Evolutionary conservation across 2,113 vertebrate species (phyloP), one percentile per base, ranked within the genome.

Genomic region (Phoxinus phoxinus): DNA sequence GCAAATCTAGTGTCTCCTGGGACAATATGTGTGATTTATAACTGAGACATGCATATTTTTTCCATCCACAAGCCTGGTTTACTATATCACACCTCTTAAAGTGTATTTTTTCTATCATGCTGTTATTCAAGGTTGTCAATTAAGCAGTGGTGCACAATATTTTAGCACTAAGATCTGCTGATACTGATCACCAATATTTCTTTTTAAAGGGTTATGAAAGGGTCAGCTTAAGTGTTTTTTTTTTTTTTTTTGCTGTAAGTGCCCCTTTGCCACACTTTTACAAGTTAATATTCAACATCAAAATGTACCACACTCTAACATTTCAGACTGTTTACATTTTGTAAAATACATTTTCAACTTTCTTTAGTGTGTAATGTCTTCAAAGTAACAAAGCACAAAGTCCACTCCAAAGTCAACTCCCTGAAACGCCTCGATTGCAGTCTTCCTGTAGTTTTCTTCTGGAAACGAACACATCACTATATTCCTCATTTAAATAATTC

Each of bases 91-190:
- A 78, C 51, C 30, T 78, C 32, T 59, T 37, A 19, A 59, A n/a
- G 30, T 7, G 32, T 69, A 9, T 41, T 41, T 78, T 11, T 78
- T 58, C 56, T 32, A 59, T 35, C 51, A 37, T 51, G n/a, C 7
- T 76, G 46, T 77, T 56, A 51, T 48, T 75, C 25, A 75, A 11
- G 15, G 46, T 30, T 76, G 46, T 76, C 73, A 51, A 27, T 75
- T 27, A 75, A 51, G 48, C 19, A 51, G 15, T 51, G 17, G 17
- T 53, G 51, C 17, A 53, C 51, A 19, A 53, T 67, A 67, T 32
- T 19, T 27, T 25, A 48, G 27, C 23, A 74, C 23, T 11, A 48
- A 27, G 25, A 48, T 25, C 17, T 19, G 51, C 17, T 48, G 3
- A 17, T 76, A 32, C 13, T 21, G 51, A 53, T 53, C 51, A 53